A percentile compares a stretch with the other conserved stretches of the same genome.
Evolutionary conservation across 2,888 invertebrate species (phyloP).

Genomic region (Sinotaia quadrata): DNA sequence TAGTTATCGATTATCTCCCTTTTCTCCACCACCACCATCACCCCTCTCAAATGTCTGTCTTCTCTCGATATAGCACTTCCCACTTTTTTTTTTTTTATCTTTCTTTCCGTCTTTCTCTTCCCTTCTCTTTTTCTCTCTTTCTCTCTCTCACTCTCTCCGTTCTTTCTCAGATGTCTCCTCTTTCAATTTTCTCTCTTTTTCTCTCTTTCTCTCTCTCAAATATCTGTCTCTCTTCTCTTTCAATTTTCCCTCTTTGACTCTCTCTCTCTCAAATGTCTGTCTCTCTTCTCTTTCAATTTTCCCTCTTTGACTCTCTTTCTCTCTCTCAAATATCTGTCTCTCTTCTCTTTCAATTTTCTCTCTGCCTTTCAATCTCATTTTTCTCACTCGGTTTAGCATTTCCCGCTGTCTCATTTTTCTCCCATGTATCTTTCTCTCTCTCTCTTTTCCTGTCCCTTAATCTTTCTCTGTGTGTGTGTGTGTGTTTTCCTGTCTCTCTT

Average conservation of each 20-base stretch:
- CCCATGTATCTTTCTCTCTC: neutral
- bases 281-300: conserved; percentile 3
- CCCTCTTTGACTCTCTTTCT: neutral
- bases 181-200: neutral
- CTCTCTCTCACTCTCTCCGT: neutral
- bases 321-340: neutral
- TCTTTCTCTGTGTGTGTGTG: neutral
- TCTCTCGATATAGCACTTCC: neutral
- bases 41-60: too few relatives aligned
- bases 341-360: conserved; percentile 1
- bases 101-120: neutral
- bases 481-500: neutral
- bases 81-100: neutral
- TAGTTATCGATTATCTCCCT: too few relatives aligned
- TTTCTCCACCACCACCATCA: too few relatives aligned
- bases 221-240: neutral
- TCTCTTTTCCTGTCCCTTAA: neutral
- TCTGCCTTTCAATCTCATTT: conserved; percentile 1
- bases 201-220: neutral
- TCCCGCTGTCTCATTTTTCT: neutral
- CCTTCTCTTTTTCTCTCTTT: neutral
- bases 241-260: neutral
- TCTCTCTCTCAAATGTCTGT: neutral
- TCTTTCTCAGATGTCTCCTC: neutral
- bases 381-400: too few relatives aligned